phyloP scores from a whole-genome alignment of 30 jellyfish, hydroid and myxozoan genomes.

The Aurelia coerulea region DNA sequence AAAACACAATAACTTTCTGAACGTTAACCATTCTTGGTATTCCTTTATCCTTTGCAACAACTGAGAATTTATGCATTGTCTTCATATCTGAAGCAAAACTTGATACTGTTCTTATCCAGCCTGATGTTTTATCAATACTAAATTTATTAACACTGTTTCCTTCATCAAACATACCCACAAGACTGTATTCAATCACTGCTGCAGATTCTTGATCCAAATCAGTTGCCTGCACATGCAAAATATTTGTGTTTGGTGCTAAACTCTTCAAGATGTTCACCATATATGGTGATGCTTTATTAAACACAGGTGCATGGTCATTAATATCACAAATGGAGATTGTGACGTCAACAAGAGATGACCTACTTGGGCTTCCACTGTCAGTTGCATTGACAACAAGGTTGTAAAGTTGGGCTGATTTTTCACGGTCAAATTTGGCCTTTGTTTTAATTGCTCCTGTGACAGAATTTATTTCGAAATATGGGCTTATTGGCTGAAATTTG shows the following conservation, averaged over 20 bases:
- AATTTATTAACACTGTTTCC: constrained; percentile 41
- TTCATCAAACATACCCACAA: constrained; percentile 48
- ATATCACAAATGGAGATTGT: constrained; percentile 64
- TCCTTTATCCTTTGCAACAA: constrained; percentile 73
- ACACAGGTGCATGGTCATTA: constrained; percentile 92
- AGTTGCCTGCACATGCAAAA: constrained; percentile 78
- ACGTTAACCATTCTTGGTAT: constrained; percentile 55
- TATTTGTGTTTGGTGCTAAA: constrained; percentile 30
- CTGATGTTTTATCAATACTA: constrained; percentile 64
- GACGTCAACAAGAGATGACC: constrained; percentile 55
- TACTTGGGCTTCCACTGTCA: constrained; percentile 87
- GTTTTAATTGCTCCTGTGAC: constrained; percentile 84
- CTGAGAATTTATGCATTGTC: constrained; percentile 57
- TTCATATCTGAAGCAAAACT: neutral
- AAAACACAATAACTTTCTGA: constrained; percentile 57
- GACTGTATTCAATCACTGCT: constrained; percentile 55
- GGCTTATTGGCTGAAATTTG: constrained; percentile 58
- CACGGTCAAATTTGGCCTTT: constrained; percentile 81
- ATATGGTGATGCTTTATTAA: constrained; percentile 76
- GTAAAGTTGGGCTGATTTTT: constrained; percentile 35
- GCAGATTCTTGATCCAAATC: constrained; percentile 79
- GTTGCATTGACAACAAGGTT: constrained; percentile 74
- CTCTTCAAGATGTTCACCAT: constrained; percentile 57
- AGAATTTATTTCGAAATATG: constrained; percentile 55
- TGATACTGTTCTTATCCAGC: constrained; percentile 61